Evolutionary conservation across 2,888 invertebrate genomes (phyloP), one percentile per base, ranked within the genome.

Genomic region (Oscheius sp.): DNA sequence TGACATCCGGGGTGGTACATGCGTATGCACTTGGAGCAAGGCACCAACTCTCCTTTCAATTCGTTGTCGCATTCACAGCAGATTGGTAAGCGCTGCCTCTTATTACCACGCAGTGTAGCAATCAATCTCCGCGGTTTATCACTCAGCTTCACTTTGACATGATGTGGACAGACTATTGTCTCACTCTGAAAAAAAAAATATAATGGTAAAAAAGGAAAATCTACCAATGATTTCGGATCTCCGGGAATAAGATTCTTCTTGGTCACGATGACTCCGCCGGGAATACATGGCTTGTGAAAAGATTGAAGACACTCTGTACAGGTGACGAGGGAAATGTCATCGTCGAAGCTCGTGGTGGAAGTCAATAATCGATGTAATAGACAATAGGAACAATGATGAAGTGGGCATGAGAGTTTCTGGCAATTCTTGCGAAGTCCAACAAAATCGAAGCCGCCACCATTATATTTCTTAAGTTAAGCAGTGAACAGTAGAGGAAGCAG

Each of bases 341-440:
- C 10, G 53, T 35, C 37, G 37, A 63, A 63, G 37, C 11, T 5
- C 29, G 51, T 55, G 1, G 74, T 59, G 4, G 74, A 21, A 2
- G 70, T 53, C 62, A 70, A 70, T 1, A 13, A 51, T 13, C 70
- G 35, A 32, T 70, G 51, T 35, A 29, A 13, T 11, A 50, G 70
- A 21, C 74, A 74, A 11, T 48, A 32, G 35, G 51, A 53, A 35
- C 74, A 74, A 50, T 68, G 59, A 55, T 74, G 74, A 21, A 74
- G 32, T 1, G 74, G 68, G 32, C 74, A 74, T 3, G 5, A 37
- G 11, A 4, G n/a, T n/a, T 70, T 58, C 13, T 32, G 11, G 9
- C 10, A 13, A 2, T 21, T 33, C 2, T 42, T 32, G 1, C n/a
- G n/a, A 2, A 70, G 33, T 5, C 11, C 58, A 9, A 13, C 59